Evolutionary conservation across 2,113 vertebrate genomes (phyloP), one percentile per base, ranked within the genome.

Genomic region (Charadrius vociferus): DNA sequence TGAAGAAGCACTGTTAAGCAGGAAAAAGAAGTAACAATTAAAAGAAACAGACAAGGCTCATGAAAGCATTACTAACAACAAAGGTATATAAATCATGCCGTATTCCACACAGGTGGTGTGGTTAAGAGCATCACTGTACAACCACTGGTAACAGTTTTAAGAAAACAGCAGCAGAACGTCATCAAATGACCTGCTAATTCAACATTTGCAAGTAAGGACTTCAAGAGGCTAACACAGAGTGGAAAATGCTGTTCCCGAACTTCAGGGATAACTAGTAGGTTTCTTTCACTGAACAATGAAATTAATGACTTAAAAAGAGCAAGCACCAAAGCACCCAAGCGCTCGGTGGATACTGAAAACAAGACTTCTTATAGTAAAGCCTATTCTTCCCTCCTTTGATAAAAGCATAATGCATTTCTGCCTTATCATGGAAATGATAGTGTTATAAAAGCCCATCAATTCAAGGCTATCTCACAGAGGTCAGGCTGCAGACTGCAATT

Each of bases 401-500:
- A 91, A 92, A 91, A 91, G 82, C 59, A 88, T 65, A 71, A 88
- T 81, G 52, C 27, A 32, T 88, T 92, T 81, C 21, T 83, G 66
- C 47, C 63, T 94, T 87, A 89, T 95, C 80, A 88, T 52, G 59
- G 68, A 93, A 95, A 72, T 18, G 85, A 86, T 73, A 94, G 89
- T 7, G 1, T 96, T 89, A 96, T 80, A 95, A 78, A 95, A 86
- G 91, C 30, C 82, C 52, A 86, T 97, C 77, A 92, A 66, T 81
- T 94, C 86, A 68, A 93, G 75, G 49, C 85, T 93, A 58, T 92
- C 74, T 59, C 22, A 30, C 45, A 83, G 68, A 95, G 80, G 92
- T 93, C 71, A 88, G 47, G 58, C 39, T 90, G 85, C 82, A 78
- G 86, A 72, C 85, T 82, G 84, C 73, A 96, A 91, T 95, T 96